Base-by-base conservation (phyloP, 2,113 vertebrate genomes). In the Thermophis baileyi region DNA sequence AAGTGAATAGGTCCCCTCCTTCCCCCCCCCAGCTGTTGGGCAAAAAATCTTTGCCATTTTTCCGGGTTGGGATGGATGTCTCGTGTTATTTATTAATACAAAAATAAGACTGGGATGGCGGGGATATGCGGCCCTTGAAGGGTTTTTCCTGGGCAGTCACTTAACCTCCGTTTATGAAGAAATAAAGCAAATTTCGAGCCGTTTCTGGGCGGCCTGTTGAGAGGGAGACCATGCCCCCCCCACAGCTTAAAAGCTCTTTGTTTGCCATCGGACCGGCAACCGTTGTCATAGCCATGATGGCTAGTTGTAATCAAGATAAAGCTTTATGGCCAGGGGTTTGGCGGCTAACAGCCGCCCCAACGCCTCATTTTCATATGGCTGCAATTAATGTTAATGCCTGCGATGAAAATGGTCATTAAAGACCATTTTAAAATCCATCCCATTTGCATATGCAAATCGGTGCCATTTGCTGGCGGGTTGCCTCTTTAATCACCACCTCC, bases 401-500 rank as follows among this genome's bases (percentile, higher is more conserved):
- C 97, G 94, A 97, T 97, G 98, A 98, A 98, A 98, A 98, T 97
- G 97, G 97, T 98, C 98, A 98, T 98, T 98, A 98, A 98, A 98
- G 97, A 98, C 97, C 98, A 98, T 98, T 98, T 98, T 98, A 98
- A 98, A 98, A 98, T 97, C 97, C 97, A 98, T 98, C 98, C 98
- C 98, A 98, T 98, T 98, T 98, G 97, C 98, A 98, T 98, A 98
- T 96, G 97, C 97, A 97, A 96, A 98, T 96, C 16, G 16, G 35
- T 3, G 97, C 97, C 97, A 97, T 98, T 98, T 97, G 94, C 96
- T 95, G 97, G 98, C 97, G 95, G 20, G 93, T 96, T 46, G 0
- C 6, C 0, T 96, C 92, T 0, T 98, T 94, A 94, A 96, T 98
- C 98, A 97, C 24, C 90, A 1, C n/a, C 6, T 93, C 96, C 93